Evolutionary conservation across 2,888 invertebrate species (phyloP), one percentile per base, ranked within the genome.

Genomic region (Brachynemurus nebulosus): DNA sequence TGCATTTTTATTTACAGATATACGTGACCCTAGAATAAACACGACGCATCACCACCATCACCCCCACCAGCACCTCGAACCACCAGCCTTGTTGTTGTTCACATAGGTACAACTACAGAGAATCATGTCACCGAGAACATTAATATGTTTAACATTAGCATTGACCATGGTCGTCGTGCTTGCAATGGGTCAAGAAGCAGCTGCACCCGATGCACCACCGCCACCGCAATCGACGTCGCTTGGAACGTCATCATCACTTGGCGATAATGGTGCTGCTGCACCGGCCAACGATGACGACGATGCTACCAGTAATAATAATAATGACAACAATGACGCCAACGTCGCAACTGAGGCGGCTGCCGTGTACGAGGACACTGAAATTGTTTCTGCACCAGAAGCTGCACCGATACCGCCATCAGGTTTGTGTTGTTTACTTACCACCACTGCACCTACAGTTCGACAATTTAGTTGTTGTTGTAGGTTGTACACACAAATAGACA

Each of bases 301-400:
- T 30, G 5, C 30, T 3, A 30, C n/a, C 14, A 30, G 14, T 30
- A 30, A 9, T 30, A 14, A n/a, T 2, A 14, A n/a, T 27, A n/a
- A 9, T 30, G 30, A 30, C 5, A 14, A 30, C 14, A 30, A 12
- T 12, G n/a, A n/a, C n/a, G 4, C 30, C 4, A 12, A n/a, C 4
- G 30, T 30, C 2, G 14, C 30, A n/a, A 19, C 17, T 18, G 6
- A 8, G 8, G 19, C 6, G 8, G 17, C 16, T 9, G 17, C 17
- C 7, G 36, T 17, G 1, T 12, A 27, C 14, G 40, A 40, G 16
- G 42, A 42, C 23, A 17, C 35, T 16, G 42, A 35, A 34, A 21
- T 35, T 34, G 35, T 35, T 25, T 42, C 42, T n/a, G 34, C 42
- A 35, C 42, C 42, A 16, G 42, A 40, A 40, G 25, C 25, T 17